Percentiles rank a stretch among this genome's conserved stretches.
These are phyloP conservation scores for Pterostichus niger DNA, from an alignment of 2,888 invertebrate genomes.

Conservation along the genomic window DNA sequence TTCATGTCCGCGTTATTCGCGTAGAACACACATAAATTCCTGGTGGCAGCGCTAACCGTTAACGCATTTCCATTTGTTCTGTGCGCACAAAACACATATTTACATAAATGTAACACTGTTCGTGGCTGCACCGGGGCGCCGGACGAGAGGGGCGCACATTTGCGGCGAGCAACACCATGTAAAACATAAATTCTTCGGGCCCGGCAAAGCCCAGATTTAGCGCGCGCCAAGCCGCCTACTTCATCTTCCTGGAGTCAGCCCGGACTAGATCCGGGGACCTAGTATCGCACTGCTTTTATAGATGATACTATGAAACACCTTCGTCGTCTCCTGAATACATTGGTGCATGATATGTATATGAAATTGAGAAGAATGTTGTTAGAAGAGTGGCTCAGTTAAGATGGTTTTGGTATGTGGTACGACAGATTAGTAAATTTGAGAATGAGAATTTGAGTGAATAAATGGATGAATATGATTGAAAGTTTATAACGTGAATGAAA, in stretches of 20 bases:
- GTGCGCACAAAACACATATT: slow-evolving; percentile 45
- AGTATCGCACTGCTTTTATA: too few relatives aligned
- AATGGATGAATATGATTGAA: too few relatives aligned
- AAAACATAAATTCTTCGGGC: slow-evolving; percentile 38
- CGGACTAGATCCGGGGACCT: too few relatives aligned
- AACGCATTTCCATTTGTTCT: slow-evolving; percentile 51
- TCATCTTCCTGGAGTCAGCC: slow-evolving; percentile 6
- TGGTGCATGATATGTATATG: too few relatives aligned
- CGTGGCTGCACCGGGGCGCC: slow-evolving; percentile 1
- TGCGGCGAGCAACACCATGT: slow-evolving; percentile 38
- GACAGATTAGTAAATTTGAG: too few relatives aligned
- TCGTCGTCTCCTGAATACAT: too few relatives aligned
- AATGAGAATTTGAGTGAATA: too few relatives aligned
- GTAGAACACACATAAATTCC: slow-evolving; percentile 1
- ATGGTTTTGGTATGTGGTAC: too few relatives aligned
- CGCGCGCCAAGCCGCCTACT: slow-evolving; percentile 18
- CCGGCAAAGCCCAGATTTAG: slow-evolving; percentile 36
- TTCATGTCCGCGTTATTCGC: not conserved
- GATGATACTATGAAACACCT: too few relatives aligned
- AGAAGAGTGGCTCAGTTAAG: too few relatives aligned
- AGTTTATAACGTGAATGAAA: too few relatives aligned
- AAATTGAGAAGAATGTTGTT: too few relatives aligned
- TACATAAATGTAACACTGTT: slow-evolving; percentile 51
- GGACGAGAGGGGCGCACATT: not conserved
- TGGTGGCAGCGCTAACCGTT: slow-evolving; percentile 18